Percentiles rank a stretch among this genome's conserved stretches.
phyloP scores from a whole-genome alignment of 2,888 invertebrate genomes.

The Escarpia spicata region DNA sequence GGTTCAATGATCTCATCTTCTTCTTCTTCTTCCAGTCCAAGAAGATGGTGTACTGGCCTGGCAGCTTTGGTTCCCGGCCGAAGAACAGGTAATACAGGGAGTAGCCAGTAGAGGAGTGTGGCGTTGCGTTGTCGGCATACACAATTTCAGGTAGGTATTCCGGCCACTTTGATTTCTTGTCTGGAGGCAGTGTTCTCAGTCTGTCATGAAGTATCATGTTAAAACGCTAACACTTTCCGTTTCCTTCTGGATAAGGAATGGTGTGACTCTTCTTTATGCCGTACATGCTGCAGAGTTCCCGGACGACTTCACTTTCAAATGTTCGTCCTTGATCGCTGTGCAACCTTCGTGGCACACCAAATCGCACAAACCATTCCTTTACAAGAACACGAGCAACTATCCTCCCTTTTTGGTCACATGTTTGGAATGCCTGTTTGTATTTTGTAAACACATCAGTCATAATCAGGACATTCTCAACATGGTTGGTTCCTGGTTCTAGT shows the following conservation, averaged over 20 bases:
- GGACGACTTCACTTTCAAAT: no score
- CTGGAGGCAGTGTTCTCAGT: constrained; percentile 36
- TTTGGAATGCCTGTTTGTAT: neutral
- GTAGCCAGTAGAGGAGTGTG: constrained; percentile 26
- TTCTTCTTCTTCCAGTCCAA: constrained; percentile 8
- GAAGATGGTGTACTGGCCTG: constrained; percentile 33
- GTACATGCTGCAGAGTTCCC: no score
- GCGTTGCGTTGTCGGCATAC: neutral
- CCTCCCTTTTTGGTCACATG: constrained; percentile 31
- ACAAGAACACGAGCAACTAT: constrained; percentile 33
- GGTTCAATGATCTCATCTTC: neutral
- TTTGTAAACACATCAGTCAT: no score
- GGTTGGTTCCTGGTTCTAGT: no score
- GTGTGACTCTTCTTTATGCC: no score
- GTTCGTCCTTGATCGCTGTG: constrained; percentile 35
- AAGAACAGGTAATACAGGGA: constrained; percentile 35
- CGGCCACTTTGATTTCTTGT: constrained; percentile 39
- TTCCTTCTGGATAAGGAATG: constrained; percentile 17
- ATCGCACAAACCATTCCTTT: constrained; percentile 31
- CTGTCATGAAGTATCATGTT: constrained; percentile 41
- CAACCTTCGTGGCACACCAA: neutral
- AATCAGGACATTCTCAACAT: neutral
- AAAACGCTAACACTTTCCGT: constrained; percentile 30
- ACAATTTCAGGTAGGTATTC: constrained; percentile 36
- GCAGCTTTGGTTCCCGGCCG: constrained; percentile 35